Evolutionary conservation across 2,797 vertebrate genomes (phyloP).

Genomic region (Paratrypauchen microcephalus): DNA sequence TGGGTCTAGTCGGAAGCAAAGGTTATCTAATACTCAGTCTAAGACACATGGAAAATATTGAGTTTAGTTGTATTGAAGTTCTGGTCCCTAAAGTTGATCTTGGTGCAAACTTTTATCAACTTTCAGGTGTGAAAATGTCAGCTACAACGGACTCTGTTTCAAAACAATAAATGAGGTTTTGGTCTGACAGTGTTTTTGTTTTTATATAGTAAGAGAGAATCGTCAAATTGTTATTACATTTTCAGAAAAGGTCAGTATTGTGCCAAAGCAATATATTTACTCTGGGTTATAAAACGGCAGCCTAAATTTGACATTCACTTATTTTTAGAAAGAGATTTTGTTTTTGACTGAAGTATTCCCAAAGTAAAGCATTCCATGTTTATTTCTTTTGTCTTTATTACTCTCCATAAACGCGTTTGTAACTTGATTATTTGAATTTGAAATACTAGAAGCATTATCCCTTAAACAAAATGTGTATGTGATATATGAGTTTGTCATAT

Average conservation of each 20-base stretch:
- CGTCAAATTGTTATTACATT: not conserved
- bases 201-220: not conserved
- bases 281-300: no score
- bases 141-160: not conserved
- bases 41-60: not conserved
- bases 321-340: not conserved
- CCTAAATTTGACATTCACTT: not conserved
- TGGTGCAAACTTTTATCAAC: not conserved
- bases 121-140: slow-evolving; percentile 5
- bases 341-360: no score
- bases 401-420: no score
- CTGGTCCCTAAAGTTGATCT: not conserved
- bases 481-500: no score
- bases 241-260: not conserved
- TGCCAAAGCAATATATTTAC: not conserved
- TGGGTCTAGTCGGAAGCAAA: no score
- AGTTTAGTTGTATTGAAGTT: not conserved
- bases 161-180: not conserved
- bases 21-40: not conserved
- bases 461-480: no score
- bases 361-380: no score
- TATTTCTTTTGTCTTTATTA: no score
- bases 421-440: no score
- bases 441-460: no score
- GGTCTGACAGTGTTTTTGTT: not conserved